phyloP scores from a whole-genome alignment of 1,140 invertebrate species.

The Bathynomus jamesi region DNA sequence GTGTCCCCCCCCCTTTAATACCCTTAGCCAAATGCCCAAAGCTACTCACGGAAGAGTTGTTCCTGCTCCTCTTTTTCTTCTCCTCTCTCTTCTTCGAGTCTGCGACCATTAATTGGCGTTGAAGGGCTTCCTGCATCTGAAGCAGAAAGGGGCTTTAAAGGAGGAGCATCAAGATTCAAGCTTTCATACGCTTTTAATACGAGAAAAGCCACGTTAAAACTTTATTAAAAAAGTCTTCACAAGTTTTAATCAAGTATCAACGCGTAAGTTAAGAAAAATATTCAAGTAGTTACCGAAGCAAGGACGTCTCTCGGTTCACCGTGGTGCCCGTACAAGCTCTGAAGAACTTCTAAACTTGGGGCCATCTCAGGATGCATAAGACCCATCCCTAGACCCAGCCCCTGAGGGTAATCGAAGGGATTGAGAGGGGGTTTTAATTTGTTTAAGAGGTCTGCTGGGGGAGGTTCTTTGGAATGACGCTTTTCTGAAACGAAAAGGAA shows the following conservation, averaged over 20 bases:
- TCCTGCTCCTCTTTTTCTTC: conserved; percentile 34
- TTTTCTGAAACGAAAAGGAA: not conserved
- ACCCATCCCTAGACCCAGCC: conserved; percentile 8
- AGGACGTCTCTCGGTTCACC: conserved; percentile 26
- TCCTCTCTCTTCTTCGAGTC: conserved; percentile 32
- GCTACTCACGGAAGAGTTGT: not conserved
- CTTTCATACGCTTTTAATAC: not conserved
- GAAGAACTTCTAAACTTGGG: conserved; percentile 32
- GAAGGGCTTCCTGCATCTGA: conserved; percentile 37
- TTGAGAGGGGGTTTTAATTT: not conserved
- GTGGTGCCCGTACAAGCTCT: conserved; percentile 25
- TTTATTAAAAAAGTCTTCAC: not conserved
- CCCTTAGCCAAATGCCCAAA: no score
- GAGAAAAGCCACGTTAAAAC: not conserved
- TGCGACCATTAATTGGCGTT: conserved; percentile 24
- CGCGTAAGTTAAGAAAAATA: not conserved
- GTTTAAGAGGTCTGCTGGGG: not conserved
- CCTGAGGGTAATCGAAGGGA: conserved; percentile 12
- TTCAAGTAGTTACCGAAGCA: conserved; percentile 23
- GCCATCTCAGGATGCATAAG: conserved; percentile 19
- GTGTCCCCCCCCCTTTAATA: no score
- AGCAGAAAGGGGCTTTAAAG: not conserved
- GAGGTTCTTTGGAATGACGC: not conserved
- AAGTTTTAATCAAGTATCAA: not conserved
- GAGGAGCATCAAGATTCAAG: not conserved